Evolutionary conservation across 2,888 invertebrate species (phyloP).

Genomic region (Adelphocoris suturalis): DNA sequence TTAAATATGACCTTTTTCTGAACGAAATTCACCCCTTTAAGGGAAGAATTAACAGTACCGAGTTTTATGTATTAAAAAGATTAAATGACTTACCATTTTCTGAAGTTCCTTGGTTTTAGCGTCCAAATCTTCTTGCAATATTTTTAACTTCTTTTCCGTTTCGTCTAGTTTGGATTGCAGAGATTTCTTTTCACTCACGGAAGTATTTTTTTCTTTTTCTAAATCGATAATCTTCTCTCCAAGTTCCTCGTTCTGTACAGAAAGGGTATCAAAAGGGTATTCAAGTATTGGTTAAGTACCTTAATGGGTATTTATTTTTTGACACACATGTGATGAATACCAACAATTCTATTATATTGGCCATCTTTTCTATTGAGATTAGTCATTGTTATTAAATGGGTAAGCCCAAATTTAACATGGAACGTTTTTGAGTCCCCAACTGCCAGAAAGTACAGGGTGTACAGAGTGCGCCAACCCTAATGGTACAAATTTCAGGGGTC

Average conservation of each 20-base stretch:
- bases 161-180: conserved; percentile 69
- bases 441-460: too few relatives aligned
- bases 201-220: conserved; percentile 73
- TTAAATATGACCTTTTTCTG: too few relatives aligned
- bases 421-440: too few relatives aligned
- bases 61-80: not conserved
- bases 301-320: not conserved
- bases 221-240: conserved; percentile 72
- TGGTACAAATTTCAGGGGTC: too few relatives aligned
- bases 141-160: conserved; percentile 68
- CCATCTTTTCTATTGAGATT: too few relatives aligned
- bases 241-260: conserved; percentile 71
- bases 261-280: not conserved
- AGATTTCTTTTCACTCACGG: conserved; percentile 71
- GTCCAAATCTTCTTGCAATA: conserved; percentile 75
- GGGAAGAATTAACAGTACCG: not conserved
- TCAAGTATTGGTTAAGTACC: not conserved
- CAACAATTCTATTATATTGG: not conserved
- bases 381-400: too few relatives aligned
- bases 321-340: not conserved
- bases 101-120: conserved; percentile 83
- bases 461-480: too few relatives aligned
- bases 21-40: too few relatives aligned
- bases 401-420: too few relatives aligned
- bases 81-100: conserved; percentile 81